Percentiles rank a stretch among this genome's conserved stretches.
Conservation (phyloP, 2,113 vertebrate species). For the Arvicanthis niloticus region DNA sequence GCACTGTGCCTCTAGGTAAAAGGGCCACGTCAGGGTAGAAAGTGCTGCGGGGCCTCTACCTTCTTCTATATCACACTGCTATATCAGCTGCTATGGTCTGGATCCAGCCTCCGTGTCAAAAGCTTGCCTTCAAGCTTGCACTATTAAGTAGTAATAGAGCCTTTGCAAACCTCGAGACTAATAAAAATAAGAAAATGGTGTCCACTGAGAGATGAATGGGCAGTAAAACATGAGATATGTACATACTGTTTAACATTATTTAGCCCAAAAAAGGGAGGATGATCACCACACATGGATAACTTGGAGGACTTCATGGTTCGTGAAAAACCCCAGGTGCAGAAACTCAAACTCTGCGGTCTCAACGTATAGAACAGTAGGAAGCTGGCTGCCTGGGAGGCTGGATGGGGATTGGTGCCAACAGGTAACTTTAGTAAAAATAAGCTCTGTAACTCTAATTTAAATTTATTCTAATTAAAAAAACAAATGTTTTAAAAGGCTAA, state of each 20-base stretch:
- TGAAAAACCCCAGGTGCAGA: not conserved
- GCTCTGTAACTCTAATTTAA: not conserved
- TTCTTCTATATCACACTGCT: not conserved
- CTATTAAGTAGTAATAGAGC: not conserved
- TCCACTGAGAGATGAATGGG: not conserved
- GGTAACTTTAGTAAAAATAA: not conserved
- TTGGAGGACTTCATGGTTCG: not conserved
- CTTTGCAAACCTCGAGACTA: not conserved
- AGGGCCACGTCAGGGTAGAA: not conserved
- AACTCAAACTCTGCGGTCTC: not conserved
- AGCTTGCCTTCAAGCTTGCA: not conserved
- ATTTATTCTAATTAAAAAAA: not conserved
- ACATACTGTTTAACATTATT: not conserved
- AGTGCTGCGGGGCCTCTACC: not conserved
- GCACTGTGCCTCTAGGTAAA: not conserved
- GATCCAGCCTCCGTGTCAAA: not conserved
- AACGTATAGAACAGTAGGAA: not conserved
- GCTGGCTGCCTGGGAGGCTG: not conserved
- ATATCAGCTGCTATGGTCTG: not conserved
- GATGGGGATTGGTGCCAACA: not conserved
- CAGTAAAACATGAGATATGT: not conserved
- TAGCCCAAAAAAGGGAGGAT: not conserved
- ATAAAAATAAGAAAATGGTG: not conserved
- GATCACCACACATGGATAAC: no score
- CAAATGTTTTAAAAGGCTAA: not conserved